Conservation (phyloP, 1,140 invertebrate species). For the Saxidomus purpurata region DNA sequence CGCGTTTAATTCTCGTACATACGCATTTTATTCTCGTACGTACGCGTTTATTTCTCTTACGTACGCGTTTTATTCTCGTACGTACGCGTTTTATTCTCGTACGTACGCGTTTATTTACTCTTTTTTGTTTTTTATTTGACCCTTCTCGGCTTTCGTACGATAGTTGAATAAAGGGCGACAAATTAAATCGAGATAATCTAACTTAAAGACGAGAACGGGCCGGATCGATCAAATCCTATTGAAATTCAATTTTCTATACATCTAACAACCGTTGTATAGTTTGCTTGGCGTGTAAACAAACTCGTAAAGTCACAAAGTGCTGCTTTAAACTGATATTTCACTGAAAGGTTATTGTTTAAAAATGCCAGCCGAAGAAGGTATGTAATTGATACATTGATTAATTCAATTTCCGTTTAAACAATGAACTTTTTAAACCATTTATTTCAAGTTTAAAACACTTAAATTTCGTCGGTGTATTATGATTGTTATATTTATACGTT, state of each 20-base stretch:
- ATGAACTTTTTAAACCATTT: background rate
- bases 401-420: background rate
- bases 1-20: no score
- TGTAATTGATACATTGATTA: background rate
- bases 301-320: background rate
- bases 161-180: conserved; percentile 10
- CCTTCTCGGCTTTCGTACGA: no score
- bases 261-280: conserved; percentile 17
- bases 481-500: background rate
- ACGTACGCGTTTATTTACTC: no score
- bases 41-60: no score
- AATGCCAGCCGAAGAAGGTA: conserved; percentile 29
- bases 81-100: no score
- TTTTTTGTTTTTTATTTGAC: no score
- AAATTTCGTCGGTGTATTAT: background rate
- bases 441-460: background rate
- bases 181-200: background rate
- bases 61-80: no score
- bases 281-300: conserved; percentile 6
- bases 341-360: background rate
- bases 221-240: conserved; percentile 9
- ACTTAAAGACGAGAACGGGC: background rate
- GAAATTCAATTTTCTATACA: conserved; percentile 21
- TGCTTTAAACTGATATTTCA: background rate
- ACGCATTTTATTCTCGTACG: no score